Evolutionary conservation across 2,113 vertebrate species (phyloP).

Genomic region (Sarotherodon lohbergeri): DNA sequence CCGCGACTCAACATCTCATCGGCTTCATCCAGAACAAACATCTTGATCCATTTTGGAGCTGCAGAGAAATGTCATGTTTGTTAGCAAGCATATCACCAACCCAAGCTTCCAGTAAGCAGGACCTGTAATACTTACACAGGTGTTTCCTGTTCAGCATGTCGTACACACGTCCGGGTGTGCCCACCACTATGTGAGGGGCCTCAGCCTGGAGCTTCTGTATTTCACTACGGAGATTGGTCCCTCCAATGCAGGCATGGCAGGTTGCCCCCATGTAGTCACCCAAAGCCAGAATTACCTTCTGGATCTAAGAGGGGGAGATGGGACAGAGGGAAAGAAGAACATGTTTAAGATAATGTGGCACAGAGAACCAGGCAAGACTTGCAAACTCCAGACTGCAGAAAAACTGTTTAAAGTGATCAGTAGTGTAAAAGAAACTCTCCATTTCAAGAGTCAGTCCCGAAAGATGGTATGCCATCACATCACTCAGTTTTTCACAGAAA

Average conservation of each 20-base stretch:
- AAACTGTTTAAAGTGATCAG: conserved; percentile 64
- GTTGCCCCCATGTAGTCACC: conserved; percentile 69
- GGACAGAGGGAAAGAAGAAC: not conserved
- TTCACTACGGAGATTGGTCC: conserved; percentile 58
- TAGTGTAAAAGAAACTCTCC: conserved; percentile 45
- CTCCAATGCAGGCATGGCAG: conserved; percentile 67
- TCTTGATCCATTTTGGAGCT: conserved; percentile 97
- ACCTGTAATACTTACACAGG: conserved; percentile 38
- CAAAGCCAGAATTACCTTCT: conserved; percentile 68
- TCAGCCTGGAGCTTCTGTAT: conserved; percentile 60
- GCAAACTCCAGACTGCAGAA: not conserved
- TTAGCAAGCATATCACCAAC: not conserved
- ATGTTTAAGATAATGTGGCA: not conserved
- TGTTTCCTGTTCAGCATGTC: conserved; percentile 66
- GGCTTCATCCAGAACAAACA: conserved; percentile 99
- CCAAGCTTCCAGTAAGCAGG: not conserved
- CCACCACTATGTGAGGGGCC: conserved; percentile 66
- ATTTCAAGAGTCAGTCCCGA: conserved; percentile 73
- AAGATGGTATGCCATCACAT: conserved; percentile 78
- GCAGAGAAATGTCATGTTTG: not conserved
- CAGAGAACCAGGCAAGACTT: not conserved
- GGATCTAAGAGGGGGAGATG: conserved; percentile 55
- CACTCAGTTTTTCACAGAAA: conserved; percentile 49
- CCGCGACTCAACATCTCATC: conserved; percentile 99
- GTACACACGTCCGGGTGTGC: conserved; percentile 63